These are phyloP conservation scores for Sula dactylatra DNA, from an alignment of 2,113 vertebrate species.

Conservation along the genomic window DNA sequence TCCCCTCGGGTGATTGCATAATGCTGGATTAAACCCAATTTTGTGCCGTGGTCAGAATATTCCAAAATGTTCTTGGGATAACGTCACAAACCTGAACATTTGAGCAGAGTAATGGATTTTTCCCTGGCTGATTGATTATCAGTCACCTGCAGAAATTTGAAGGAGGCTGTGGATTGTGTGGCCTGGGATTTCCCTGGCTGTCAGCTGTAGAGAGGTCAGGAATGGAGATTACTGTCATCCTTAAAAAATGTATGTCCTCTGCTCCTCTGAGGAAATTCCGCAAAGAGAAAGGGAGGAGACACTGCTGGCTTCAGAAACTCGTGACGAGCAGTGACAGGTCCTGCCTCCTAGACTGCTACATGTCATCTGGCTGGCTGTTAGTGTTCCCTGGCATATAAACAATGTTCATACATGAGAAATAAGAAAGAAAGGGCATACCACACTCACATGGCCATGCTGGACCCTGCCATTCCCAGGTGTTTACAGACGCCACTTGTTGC, in stretches of 20 bases:
- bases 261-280: neutral
- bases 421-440: neutral
- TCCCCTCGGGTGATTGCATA: neutral
- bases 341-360: accelerated
- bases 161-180: neutral
- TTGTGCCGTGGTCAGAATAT: neutral
- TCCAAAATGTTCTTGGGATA: neutral
- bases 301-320: neutral
- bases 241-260: neutral
- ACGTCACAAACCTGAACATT: neutral
- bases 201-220: neutral
- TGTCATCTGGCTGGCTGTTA: neutral
- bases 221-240: neutral
- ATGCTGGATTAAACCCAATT: neutral
- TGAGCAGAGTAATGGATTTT: neutral
- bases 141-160: neutral
- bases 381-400: neutral
- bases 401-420: accelerated
- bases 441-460: accelerated
- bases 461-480: neutral
- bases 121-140: neutral
- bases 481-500: neutral
- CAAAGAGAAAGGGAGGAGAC: neutral
- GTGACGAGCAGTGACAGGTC: neutral
- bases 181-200: neutral